Evolutionary conservation across 2,888 invertebrate species (phyloP), one percentile per base, ranked within the genome.

Genomic region (Chorisops tibialis): DNA sequence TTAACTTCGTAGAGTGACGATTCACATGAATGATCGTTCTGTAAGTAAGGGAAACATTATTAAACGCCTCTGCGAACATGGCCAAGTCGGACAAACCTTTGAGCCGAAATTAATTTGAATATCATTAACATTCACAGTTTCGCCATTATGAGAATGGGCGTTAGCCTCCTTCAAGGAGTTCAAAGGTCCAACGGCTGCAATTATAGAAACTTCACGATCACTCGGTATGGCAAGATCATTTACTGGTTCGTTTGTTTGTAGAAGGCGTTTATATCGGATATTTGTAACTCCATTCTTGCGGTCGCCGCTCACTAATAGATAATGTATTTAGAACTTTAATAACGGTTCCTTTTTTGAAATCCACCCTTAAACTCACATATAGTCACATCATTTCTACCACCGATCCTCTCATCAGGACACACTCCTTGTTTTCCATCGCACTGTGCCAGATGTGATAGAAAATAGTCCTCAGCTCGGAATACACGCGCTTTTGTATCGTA

Each of bases 111-210:
- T 88, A n/a, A 93, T 85, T 70, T 86, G 85, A 67, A 88, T 83
- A 70, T 91, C 89, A 56, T 81, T 85, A 18, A 71, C 71, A 65
- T 75, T 77, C 60, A 75, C 74, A 66, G 77, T 77, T 61, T 73
- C 72, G 63, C 72, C 69, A 9, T 75, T 75, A 61, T 79, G 77
- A 3, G 85, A 85, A 74, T 94, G 94, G 0, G 93, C 89, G 70
- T 92, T 92, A 4, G 93, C 92, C 74, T 94, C 93, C 68, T 85
- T 85, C 58, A 86, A 79, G 0, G 84, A 81, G 80, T 92, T 93
- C 30, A 95, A 80, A 0, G 89, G 88, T 0, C 95, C 94, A 68
- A 94, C 90, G 4, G 94, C 94, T 0, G 93, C 93, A 59, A 95
- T 90, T 3, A 94, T 87, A 22, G 87, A 89, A 21, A 89, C 86